Conservation (phyloP, 2,797 vertebrate species). For the Danio jaintianensis region DNA sequence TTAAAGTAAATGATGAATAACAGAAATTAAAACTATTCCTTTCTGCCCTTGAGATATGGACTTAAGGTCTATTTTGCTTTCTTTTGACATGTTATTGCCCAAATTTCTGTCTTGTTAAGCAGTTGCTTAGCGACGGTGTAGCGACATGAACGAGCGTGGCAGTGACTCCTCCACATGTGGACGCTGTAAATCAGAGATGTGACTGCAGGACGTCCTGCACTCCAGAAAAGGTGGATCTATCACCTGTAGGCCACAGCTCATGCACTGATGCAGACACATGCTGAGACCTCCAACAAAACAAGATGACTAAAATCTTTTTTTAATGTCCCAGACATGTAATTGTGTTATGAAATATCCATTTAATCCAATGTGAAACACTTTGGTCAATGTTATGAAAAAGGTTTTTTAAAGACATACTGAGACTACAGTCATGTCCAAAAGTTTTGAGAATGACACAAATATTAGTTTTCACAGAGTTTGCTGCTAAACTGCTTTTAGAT, state of each 20-base stretch:
- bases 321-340: too few species aligned
- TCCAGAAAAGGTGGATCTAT: not conserved
- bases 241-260: not conserved
- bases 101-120: slow-evolving; percentile 49
- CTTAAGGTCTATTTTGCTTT: slow-evolving; percentile 17
- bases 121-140: slow-evolving; percentile 55
- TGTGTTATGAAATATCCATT: too few species aligned
- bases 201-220: slow-evolving; percentile 4
- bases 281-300: not conserved
- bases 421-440: too few species aligned
- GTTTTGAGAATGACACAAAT: too few species aligned
- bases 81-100: slow-evolving; percentile 9
- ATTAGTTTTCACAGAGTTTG: too few species aligned
- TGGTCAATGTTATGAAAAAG: too few species aligned
- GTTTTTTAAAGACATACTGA: too few species aligned
- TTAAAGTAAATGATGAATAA: not conserved
- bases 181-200: slow-evolving; percentile 2
- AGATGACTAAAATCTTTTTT: too few species aligned
- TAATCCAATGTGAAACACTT: too few species aligned
- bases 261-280: not conserved
- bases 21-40: not conserved
- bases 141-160: not conserved
- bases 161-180: slow-evolving; percentile 43
- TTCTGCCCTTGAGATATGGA: slow-evolving; percentile 5
- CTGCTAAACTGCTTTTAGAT: too few species aligned